Evolutionary conservation across 2,888 invertebrate genomes (phyloP).

Genomic region (Brachyptera risi): DNA sequence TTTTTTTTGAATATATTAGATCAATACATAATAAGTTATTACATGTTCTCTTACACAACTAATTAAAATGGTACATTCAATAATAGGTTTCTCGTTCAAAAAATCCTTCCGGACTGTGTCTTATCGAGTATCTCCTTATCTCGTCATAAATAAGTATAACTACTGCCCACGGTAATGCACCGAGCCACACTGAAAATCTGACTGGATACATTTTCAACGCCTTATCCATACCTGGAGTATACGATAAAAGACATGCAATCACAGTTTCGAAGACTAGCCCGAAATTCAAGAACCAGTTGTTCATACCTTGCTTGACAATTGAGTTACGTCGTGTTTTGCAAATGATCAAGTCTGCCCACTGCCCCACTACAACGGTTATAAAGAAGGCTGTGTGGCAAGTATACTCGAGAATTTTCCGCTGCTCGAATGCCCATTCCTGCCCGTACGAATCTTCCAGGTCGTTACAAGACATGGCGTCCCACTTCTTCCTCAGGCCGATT

Average conservation of each 20-base stretch:
- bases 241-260: constrained; percentile 9
- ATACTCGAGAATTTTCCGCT: constrained; percentile 19
- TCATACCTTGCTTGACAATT: constrained; percentile 25
- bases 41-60: too few relatives aligned
- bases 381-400: constrained; percentile 27
- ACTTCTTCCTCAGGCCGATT: background rate
- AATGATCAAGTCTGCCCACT: constrained; percentile 25
- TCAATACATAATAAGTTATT: too few relatives aligned
- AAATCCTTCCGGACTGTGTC: too few relatives aligned
- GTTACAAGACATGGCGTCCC: constrained; percentile 55
- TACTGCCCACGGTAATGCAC: constrained; percentile 14
- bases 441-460: constrained; percentile 54
- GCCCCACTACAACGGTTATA: constrained; percentile 19
- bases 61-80: too few relatives aligned
- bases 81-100: too few relatives aligned
- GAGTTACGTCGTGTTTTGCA: constrained; percentile 28
- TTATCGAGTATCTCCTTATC: too few relatives aligned
- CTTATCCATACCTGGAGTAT: constrained; percentile 23
- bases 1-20: too few relatives aligned
- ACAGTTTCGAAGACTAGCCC: constrained; percentile 13
- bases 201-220: constrained; percentile 4
- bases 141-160: constrained; percentile 22
- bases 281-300: constrained; percentile 22
- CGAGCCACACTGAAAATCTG: background rate
- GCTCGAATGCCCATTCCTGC: constrained; percentile 21